Base-by-base conservation (phyloP, 2,888 invertebrate species). In the Coelinius sp. region DNA sequence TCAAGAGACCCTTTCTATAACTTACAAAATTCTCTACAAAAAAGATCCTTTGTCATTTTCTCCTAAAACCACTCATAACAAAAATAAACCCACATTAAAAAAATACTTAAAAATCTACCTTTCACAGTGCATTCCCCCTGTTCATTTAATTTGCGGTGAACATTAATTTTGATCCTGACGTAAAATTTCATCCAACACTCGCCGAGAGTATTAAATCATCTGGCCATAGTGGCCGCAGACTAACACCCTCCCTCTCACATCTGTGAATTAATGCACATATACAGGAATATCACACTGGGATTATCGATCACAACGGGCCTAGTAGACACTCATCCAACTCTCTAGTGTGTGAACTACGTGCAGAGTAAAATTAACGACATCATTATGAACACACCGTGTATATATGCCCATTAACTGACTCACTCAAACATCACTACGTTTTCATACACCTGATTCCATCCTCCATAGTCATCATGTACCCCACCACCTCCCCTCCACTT, bases 351-450 rank as follows among this genome's bases (percentile, higher is more conserved):
- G 67, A 68, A 59, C 63, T 71, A 68, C 70, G 52, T 68, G 71
- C 46, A 35, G 59, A 49, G 65, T 63, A 53, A 76, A 76, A 77
- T 76, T 76, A 77, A 77, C 71, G 77, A 75, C 76, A 77, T 77
- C 74, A 75, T 75, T 76, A 73, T 71, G 64, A 52, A 68, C 73
- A 68, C 73, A 31, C 41, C 41, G 53, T 71, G n/a, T 62, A 53
- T 46, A 65, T 41, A 66, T 73, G 65, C 46, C 52, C 67, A 70
- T 73, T 76, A 71, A 73, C 71, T 67, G 59, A 74, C 71, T 71
- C 62, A 70, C 53, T 22, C 14, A n/a, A 52, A 22, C 52, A 17
- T 35, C 24, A 41, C 41, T n/a, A 6, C 4, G n/a, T 4, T 14
- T 41, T 5, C 14, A 41, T 64, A 44, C 44, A 53, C 62, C 69